phyloP scores from a whole-genome alignment of 1,140 invertebrate species.

The Micrasema longulum region DNA sequence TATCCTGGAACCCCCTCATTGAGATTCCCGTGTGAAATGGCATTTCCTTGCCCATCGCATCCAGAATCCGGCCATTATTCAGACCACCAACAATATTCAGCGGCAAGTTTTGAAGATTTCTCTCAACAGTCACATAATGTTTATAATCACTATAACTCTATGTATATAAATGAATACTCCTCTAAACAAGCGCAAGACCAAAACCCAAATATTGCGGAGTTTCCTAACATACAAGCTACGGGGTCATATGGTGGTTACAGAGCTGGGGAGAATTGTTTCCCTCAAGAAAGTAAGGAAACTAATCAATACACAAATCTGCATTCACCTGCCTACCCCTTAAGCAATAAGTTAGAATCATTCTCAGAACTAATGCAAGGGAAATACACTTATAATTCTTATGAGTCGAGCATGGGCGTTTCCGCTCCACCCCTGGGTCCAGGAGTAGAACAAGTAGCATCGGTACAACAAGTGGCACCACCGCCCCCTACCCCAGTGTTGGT shows the following conservation, averaged over 20 bases:
- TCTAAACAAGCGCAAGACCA: conserved; percentile 60
- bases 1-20: conserved; percentile 56
- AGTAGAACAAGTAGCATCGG: conserved; percentile 29
- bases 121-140: conserved; percentile 67
- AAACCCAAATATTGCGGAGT: conserved; percentile 47
- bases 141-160: conserved; percentile 69
- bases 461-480: background rate
- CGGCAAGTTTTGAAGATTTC: conserved; percentile 70
- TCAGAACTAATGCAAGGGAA: conserved; percentile 74
- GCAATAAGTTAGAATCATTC: conserved; percentile 78
- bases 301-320: conserved; percentile 70
- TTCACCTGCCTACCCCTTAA: conserved; percentile 69
- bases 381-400: conserved; percentile 67
- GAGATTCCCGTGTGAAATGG: conserved; percentile 64
- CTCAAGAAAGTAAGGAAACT: conserved; percentile 61
- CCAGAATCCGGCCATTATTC: conserved; percentile 57
- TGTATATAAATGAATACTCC: conserved; percentile 66
- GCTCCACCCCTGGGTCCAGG: conserved; percentile 25
- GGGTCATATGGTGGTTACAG: conserved; percentile 65
- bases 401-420: conserved; percentile 48
- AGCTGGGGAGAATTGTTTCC: conserved; percentile 57
- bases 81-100: conserved; percentile 63
- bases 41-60: conserved; percentile 63
- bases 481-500: too few species aligned
- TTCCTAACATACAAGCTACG: conserved; percentile 46